Evolutionary conservation across 2,113 vertebrate species (phyloP), one percentile per base, ranked within the genome.

Genomic region (Boleophthalmus pectinirostris): DNA sequence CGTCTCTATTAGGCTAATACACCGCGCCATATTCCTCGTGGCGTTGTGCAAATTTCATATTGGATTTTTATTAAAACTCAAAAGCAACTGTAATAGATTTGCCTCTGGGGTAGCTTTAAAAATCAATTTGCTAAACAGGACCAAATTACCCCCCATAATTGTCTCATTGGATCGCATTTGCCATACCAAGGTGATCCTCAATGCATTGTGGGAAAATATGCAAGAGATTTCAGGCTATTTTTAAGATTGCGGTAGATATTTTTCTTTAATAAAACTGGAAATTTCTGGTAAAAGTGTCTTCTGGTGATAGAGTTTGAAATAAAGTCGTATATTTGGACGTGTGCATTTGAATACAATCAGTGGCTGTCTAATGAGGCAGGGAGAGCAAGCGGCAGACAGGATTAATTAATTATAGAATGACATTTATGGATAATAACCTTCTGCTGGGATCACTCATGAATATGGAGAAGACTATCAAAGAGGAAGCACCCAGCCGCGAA

Each of bases 351-450:
- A 91, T 88, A 92, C 88, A 93, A 91, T 93, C 90, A 88, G 81
- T 90, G 89, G 88, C 88, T 89, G 88, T 80, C 90, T 94, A 93
- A 90, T 92, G 91, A 94, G 91, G 78, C 89, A 85, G 88, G 69
- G 84, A 86, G 89, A 91, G 91, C 86, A 78, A 89, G 87, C 87
- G 89, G 86, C 80, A 89, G 92, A 93, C 92, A 91, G 88, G 82
- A 91, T 88, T 89, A 91, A 93, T 93, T 93, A 92, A 94, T 94
- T 93, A 92, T 79, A 82, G 85, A 85, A 81, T 93, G 92, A 91
- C 94, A 94, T 94, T 93, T 93, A 92, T 91, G 91, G 90, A 93
- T 93, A 93, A 93, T 92, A 93, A 93, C 92, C 91, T 93, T 93
- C 92, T 93, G 92, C 82, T 91, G 81, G 88, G 84, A 92, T 91